phyloP scores from a whole-genome alignment of 2,888 invertebrate genomes.

The Petrolisthes manimaculis region DNA sequence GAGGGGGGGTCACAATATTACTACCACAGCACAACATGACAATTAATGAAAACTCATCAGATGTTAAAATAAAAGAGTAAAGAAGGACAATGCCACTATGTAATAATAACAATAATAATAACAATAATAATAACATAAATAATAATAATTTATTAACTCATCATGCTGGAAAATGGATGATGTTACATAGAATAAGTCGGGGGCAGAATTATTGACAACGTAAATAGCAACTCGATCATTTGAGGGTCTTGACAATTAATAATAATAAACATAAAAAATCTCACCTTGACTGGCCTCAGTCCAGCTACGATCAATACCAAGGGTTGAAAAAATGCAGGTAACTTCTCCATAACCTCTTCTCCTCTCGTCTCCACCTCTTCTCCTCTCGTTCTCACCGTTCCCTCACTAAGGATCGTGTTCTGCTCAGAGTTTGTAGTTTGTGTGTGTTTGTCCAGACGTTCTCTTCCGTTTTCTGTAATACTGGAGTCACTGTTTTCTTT shows the following conservation, averaged over 20 bases:
- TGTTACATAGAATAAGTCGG: too few relatives aligned
- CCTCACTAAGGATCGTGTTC: too few relatives aligned
- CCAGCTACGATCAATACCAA: slow-evolving; percentile 42
- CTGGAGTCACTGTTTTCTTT: too few relatives aligned
- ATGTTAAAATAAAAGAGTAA: neutral
- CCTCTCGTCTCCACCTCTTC: neutral
- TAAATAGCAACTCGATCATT: too few relatives aligned
- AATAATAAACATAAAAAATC: neutral
- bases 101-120: neutral
- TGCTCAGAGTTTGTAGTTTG: too few relatives aligned
- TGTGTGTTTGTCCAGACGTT: too few relatives aligned
- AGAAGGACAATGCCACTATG: neutral
- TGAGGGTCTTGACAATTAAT: neutral
- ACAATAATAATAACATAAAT: too few relatives aligned
- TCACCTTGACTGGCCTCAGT: slow-evolving; percentile 50
- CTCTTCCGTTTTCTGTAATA: too few relatives aligned
- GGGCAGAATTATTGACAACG: too few relatives aligned
- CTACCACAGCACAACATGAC: neutral
- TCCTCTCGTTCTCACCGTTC: neutral
- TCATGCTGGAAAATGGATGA: too few relatives aligned
- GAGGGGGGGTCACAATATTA: neutral
- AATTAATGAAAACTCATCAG: neutral
- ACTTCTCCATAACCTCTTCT: neutral
- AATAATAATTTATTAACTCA: too few relatives aligned
- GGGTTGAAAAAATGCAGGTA: slow-evolving; percentile 25